Percentiles rank a stretch among this genome's conserved stretches.
These are phyloP conservation scores for Geotrupes spiniger DNA, from an alignment of 2,888 invertebrate genomes.

Conservation along the genomic window DNA sequence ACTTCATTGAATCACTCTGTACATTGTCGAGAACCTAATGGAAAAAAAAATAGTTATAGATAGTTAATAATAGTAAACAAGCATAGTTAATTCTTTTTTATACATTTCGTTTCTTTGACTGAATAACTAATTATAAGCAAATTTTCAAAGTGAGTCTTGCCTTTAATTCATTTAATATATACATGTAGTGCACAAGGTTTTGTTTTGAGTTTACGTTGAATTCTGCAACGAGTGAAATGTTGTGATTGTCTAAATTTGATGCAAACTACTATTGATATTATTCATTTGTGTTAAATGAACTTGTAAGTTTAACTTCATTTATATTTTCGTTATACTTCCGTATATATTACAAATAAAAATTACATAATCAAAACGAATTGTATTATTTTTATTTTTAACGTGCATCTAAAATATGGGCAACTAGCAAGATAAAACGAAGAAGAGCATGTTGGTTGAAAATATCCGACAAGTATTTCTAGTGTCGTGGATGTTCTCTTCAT, in stretches of 20 bases:
- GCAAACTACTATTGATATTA: conserved; percentile 12
- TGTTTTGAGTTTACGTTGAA: too few species aligned
- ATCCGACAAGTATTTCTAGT: conserved; percentile 2
- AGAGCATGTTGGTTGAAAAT: background rate
- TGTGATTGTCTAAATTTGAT: conserved; percentile 12
- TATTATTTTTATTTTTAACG: conserved; percentile 9
- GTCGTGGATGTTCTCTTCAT: background rate
- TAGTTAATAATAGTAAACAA: conserved; percentile 15
- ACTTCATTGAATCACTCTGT: background rate
- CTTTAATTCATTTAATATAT: conserved; percentile 4
- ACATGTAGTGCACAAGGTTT: conserved; percentile 11
- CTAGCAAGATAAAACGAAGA: background rate
- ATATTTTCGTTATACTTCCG: conserved; percentile 1
- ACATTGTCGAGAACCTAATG: conserved; percentile 13
- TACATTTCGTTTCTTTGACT: conserved; percentile 36
- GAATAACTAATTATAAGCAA: conserved; percentile 18
- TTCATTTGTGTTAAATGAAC: conserved; percentile 4
- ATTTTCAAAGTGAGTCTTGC: conserved; percentile 15
- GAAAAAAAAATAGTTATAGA: conserved; percentile 17
- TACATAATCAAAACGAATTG: conserved; percentile 12
- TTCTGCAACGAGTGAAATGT: conserved; percentile 8
- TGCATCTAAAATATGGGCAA: conserved; percentile 1
- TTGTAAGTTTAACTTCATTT: conserved; percentile 12
- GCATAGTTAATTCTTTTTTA: conserved; percentile 36
- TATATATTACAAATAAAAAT: conserved; percentile 12